A percentile compares a stretch with the other conserved stretches of the same genome.
Evolutionary conservation across 2,888 invertebrate species (phyloP).

Genomic region (Ctenicera cuprea): DNA sequence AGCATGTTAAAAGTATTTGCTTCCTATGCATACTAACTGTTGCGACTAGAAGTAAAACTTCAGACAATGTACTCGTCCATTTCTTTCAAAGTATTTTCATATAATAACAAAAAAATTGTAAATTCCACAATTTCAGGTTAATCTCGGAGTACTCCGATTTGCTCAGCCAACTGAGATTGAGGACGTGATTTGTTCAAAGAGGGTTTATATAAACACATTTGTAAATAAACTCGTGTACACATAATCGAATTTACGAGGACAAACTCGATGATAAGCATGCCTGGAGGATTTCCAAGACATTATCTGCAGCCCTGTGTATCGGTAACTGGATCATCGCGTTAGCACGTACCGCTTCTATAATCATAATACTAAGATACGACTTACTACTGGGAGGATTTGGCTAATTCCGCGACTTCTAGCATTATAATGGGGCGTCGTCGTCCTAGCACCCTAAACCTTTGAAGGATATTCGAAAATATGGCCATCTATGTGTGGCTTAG

Average conservation of each 20-base stretch:
- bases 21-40: too few species aligned
- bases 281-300: conserved; percentile 54
- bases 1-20: too few species aligned
- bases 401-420: conserved; percentile 48
- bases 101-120: neutral
- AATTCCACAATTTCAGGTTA: conserved; percentile 8
- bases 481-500: neutral
- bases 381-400: conserved; percentile 51
- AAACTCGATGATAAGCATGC: conserved; percentile 55
- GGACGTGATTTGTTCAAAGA: conserved; percentile 52
- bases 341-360: conserved; percentile 54
- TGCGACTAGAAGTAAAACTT: too few species aligned
- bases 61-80: too few species aligned
- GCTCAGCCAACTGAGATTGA: conserved; percentile 47
- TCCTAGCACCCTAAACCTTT: conserved; percentile 16
- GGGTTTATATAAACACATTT: conserved; percentile 54
- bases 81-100: too few species aligned
- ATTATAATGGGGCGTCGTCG: conserved; percentile 38
- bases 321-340: conserved; percentile 55
- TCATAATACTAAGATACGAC: conserved; percentile 55
- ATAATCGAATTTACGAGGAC: conserved; percentile 54
- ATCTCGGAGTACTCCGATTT: conserved; percentile 28
- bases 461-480: conserved; percentile 37
- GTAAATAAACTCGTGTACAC: conserved; percentile 55
- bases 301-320: conserved; percentile 54